Percentiles rank a stretch among this genome's conserved stretches.
Conservation (phyloP, 2,113 vertebrate genomes). For the Spheniscus mendiculus region DNA sequence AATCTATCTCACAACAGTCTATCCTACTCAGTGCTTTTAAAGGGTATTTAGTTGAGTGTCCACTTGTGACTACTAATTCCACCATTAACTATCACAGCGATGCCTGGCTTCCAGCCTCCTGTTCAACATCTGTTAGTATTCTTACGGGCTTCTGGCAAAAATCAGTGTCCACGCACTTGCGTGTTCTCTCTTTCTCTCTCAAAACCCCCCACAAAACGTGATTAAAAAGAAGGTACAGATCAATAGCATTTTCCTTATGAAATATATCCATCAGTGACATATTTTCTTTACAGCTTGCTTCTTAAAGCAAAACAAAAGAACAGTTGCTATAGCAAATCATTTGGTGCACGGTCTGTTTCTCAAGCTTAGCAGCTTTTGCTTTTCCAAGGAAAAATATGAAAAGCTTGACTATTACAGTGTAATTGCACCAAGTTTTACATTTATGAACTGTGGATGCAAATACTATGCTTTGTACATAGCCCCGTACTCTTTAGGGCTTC, state of each 20-base stretch:
- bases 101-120: neutral
- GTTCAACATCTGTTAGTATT: neutral
- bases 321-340: neutral
- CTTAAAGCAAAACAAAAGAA: neutral
- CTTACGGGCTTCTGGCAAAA: neutral
- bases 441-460: neutral
- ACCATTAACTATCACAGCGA: neutral
- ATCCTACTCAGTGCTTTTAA: neutral
- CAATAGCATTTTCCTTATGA: neutral
- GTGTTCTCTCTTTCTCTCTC: neutral
- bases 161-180: neutral
- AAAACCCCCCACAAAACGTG: neutral
- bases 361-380: neutral
- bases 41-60: neutral
- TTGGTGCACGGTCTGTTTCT: neutral
- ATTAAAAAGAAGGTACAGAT: neutral
- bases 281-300: neutral
- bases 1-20: neutral
- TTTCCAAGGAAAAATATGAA: neutral
- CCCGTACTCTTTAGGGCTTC: neutral
- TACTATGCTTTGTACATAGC: neutral
- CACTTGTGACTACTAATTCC: neutral
- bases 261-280: neutral
- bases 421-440: neutral
- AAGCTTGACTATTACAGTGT: neutral